Evolutionary conservation across 2,113 vertebrate genomes (phyloP).

Genomic region (Engraulis encrasicolus): DNA sequence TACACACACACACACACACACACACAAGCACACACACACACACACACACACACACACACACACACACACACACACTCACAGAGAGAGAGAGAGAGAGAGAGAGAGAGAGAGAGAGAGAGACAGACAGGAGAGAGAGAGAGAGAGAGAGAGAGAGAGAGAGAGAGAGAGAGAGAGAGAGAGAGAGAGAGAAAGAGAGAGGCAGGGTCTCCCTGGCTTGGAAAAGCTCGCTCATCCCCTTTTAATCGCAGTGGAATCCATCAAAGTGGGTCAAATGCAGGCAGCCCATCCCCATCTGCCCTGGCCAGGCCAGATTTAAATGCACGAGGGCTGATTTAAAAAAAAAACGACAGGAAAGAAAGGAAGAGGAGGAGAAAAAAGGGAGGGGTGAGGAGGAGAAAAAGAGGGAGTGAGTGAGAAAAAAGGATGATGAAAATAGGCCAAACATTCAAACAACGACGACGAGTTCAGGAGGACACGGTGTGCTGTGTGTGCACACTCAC

Average conservation of each 20-base stretch:
- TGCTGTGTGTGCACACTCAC: no score
- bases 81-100: no score
- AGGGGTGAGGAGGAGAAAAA: not conserved
- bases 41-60: slow-evolving; percentile 36
- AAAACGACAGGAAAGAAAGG: slow-evolving; percentile 2
- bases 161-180: no score
- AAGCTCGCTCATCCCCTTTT: slow-evolving; percentile 76
- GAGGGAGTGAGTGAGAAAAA: not conserved
- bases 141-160: no score
- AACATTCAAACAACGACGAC: not conserved
- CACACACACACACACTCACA: slow-evolving; percentile 36
- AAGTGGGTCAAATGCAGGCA: slow-evolving; percentile 83
- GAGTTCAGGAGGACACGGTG: no score
- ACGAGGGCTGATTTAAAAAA: slow-evolving; percentile 73
- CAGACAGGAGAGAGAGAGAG: no score
- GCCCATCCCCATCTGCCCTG: slow-evolving; percentile 76
- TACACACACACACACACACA: no score
- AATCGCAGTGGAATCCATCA: slow-evolving; percentile 80
- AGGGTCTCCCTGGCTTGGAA: slow-evolving; percentile 67
- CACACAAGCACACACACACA: slow-evolving; percentile 9
- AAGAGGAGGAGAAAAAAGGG: not conserved
- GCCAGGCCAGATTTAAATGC: slow-evolving; percentile 75
- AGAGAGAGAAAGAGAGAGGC: no score
- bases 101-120: no score
- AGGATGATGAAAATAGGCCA: slow-evolving; percentile 38